Evolutionary conservation across 1,140 invertebrate species (phyloP), one percentile per base, ranked within the genome.

Genomic region (Temnothorax curvispinosus): DNA sequence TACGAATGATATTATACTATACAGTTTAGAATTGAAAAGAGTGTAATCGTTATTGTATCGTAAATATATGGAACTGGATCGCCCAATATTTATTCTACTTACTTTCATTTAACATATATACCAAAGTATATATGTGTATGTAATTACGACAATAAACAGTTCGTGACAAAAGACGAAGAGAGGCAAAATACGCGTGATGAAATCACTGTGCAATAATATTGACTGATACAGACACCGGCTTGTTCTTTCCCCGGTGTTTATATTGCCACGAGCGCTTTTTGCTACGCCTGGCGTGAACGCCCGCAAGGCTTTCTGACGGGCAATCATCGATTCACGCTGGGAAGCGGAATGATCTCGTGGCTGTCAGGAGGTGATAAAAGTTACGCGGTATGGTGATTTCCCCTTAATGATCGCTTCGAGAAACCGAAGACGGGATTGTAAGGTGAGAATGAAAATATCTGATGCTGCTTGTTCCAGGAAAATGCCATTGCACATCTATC

Each of bases 301-400:
- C 50, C 62, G 56, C 71, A 62, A 80, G 54, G 47, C 21, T 74
- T 82, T 54, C 60, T 65, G 75, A 86, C 69, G 87, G 65, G 81
- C 69, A 84, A 74, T 84, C 85, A 89, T 89, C 71, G 85, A 84
- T 87, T 89, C 65, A 56, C 11, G 85, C 76, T 54, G 82, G 21
- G 62, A 72, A 72, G 88, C 62, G 27, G 38, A 78, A 58, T 72
- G 76, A 56, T 88, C 69, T 82, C 18, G 52, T 35, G 69, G 60
- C 60, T 89, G 67, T 80, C 64, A 65, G 58, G 11, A 89, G 75
- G 74, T 88, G 81, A 87, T 82, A 64, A 78, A 85, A 85, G 54
- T 77, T 58, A 58, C 74, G 58, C 74, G 35, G 38, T 65, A 78
- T 21, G 58, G 21, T 75, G 69, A 84, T 84, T 62, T 75, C 18